Base-by-base conservation (phyloP, 1,140 invertebrate genomes). In the Apocrypta bakeri region DNA sequence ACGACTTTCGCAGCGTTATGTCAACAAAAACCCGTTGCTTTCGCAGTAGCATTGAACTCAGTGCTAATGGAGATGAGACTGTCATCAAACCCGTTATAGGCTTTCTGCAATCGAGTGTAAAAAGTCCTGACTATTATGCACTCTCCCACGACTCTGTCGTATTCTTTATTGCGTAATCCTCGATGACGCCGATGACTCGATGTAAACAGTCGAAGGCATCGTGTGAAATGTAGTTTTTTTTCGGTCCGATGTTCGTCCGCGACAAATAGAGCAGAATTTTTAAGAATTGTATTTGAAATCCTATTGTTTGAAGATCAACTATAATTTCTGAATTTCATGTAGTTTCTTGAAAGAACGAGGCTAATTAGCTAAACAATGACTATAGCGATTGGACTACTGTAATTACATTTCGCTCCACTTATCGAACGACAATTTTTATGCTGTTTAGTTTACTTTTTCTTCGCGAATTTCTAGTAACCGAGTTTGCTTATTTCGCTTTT, bases 51-150 rank as follows among this genome's bases (percentile, higher is more conserved):
- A 71, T 56, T 79, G 40, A 79, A 79, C 77, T 56, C 29, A 8
- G n/a, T 21, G 42, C 68, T 37, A 80, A 80, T 64, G 27, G 27
- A 27, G 69, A 64, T 56, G 24, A 73, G n/a, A 80, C 25, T 40
- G 63, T 66, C 63, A 27, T 66, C 12, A 21, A 29, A 25, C 63
- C 27, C 27, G 24, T 25, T 66, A 66, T 2, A 12, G 63, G 63
- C 63, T 66, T 66, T 66, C 63, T 21, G 8, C 29, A 48, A 63
- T 64, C 29, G 24, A 73, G 21, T 27, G 29, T 73, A 42, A 80
- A 80, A 66, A 66, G 27, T 9, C 2, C 33, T 12, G 27, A 63
- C 31, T 21, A 69, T 72, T 63, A 80, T 69, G 31, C 48, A 73
- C 33, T 80, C 31, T 81, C 73, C 78, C 48, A 80, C 69, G 64